Percentiles rank a stretch among this genome's conserved stretches.
phyloP scores from a whole-genome alignment of 2,113 vertebrate species.

The Mixornis gularis region DNA sequence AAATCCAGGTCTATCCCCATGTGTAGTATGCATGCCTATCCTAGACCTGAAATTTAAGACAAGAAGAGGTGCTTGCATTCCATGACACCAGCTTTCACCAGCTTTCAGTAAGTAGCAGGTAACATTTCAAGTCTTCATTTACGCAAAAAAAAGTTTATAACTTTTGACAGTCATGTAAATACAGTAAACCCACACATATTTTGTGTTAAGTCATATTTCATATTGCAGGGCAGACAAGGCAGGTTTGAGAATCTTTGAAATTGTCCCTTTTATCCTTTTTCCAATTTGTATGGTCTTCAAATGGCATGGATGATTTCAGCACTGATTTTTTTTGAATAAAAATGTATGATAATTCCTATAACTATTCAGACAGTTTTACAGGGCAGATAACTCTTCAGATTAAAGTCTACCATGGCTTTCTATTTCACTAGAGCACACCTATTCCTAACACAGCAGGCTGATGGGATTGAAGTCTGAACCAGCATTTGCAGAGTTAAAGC shows the following conservation, averaged over 20 bases:
- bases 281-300: neutral
- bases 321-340: neutral
- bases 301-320: neutral
- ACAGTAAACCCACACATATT: neutral
- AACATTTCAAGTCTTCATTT: neutral
- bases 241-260: neutral
- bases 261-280: neutral
- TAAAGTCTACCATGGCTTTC: neutral
- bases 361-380: neutral
- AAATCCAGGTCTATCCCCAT: neutral
- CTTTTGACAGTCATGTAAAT: neutral
- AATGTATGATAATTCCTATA: neutral
- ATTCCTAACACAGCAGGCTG: neutral
- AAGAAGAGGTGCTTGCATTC: neutral
- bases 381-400: neutral
- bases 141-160: fast-evolving
- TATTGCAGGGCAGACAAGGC: neutral
- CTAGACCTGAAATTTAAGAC: neutral
- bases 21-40: neutral
- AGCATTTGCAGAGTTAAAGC: neutral
- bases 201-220: neutral
- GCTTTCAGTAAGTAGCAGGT: neutral
- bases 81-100: neutral
- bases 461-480: neutral
- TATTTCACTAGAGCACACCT: neutral